Percentiles rank a stretch among this genome's conserved stretches.
Evolutionary conservation across 1,140 invertebrate species (phyloP).

Genomic region (Aleiodes sp.): DNA sequence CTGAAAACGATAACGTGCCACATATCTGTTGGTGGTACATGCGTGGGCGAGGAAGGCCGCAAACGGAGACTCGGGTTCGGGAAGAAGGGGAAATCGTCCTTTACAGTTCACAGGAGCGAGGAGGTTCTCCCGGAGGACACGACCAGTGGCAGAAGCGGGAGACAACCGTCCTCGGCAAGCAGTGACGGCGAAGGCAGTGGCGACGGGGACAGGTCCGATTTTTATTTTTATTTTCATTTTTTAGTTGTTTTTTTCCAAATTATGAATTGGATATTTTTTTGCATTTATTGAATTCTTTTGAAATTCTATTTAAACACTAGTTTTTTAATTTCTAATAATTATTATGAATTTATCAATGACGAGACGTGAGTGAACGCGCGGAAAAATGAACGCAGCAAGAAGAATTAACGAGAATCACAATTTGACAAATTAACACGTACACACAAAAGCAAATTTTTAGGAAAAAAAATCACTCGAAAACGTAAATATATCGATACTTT

Average conservation of each 20-base stretch:
- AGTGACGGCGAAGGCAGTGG: slow-evolving; percentile 90
- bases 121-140: slow-evolving; percentile 90
- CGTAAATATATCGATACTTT: too few relatives aligned
- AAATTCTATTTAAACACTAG: not conserved
- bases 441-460: not conserved
- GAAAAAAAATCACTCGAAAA: not conserved
- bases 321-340: not conserved
- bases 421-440: not conserved
- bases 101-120: slow-evolving; percentile 95
- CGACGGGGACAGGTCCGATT: slow-evolving; percentile 80
- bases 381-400: slow-evolving; percentile 2
- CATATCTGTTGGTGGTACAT: slow-evolving; percentile 65
- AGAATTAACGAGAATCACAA: slow-evolving; percentile 5
- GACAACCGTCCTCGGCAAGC: slow-evolving; percentile 87
- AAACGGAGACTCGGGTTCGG: slow-evolving; percentile 95
- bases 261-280: not conserved
- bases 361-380: slow-evolving; percentile 5
- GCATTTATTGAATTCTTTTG: not conserved
- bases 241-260: slow-evolving; percentile 12
- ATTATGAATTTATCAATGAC: not conserved
- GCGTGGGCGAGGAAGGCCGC: slow-evolving; percentile 76
- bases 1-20: slow-evolving; percentile 59
- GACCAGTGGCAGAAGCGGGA: slow-evolving; percentile 75
- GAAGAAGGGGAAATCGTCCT: slow-evolving; percentile 91
- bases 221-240: slow-evolving; percentile 32